Conservation (phyloP, 2,888 invertebrate species). For the Sphaerophoria rueppellii region DNA sequence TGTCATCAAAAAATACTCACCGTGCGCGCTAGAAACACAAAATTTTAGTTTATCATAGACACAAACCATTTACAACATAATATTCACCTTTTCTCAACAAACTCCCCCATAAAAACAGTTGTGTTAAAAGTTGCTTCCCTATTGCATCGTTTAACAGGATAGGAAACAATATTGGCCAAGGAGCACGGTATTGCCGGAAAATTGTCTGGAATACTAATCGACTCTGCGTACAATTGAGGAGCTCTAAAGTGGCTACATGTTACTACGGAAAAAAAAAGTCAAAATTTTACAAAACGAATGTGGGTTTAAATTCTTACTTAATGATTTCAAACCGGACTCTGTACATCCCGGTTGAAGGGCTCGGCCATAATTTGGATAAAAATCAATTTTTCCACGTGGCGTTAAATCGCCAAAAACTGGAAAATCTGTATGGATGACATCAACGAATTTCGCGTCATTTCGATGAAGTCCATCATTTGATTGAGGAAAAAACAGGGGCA, state of each 20-base stretch:
- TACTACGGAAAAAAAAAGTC: conserved; percentile 43
- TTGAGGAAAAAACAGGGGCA: conserved; percentile 79
- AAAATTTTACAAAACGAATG: not conserved
- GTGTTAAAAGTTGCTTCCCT: conserved; percentile 37
- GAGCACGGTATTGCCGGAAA: conserved; percentile 79
- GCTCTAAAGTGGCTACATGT: conserved; percentile 81
- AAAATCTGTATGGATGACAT: conserved; percentile 80
- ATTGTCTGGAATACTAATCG: conserved; percentile 78
- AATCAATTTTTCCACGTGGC: conserved; percentile 79
- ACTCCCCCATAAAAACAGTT: conserved; percentile 80
- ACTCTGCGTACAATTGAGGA: conserved; percentile 79
- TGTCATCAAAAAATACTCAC: conserved; percentile 79
- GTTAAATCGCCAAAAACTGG: conserved; percentile 79
- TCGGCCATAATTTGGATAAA: conserved; percentile 80
- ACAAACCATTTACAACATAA: not conserved
- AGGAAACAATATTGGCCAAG: conserved; percentile 74
- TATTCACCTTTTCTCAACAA: conserved; percentile 77
- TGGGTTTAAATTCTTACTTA: conserved; percentile 75
- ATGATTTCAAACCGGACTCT: conserved; percentile 77
- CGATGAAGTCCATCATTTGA: conserved; percentile 77
- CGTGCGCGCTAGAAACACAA: conserved; percentile 76
- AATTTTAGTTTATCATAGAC: conserved; percentile 9
- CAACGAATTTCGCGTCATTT: conserved; percentile 79
- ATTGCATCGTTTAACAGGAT: conserved; percentile 49
- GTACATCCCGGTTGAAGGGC: conserved; percentile 80